These are phyloP conservation scores for Epirrhoe alternata DNA, from an alignment of 2,888 invertebrate species.

Conservation along the genomic window DNA sequence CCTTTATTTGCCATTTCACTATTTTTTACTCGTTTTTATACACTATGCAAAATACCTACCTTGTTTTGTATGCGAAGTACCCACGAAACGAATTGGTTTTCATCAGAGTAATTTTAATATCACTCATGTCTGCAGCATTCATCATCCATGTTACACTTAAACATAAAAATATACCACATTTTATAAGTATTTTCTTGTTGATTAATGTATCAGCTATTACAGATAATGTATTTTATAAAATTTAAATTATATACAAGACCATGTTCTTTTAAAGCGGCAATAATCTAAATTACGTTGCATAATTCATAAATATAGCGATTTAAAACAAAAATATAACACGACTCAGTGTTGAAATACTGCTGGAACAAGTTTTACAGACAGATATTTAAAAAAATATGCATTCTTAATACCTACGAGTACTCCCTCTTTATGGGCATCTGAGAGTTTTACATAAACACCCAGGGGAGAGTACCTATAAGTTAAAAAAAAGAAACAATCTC, in stretches of 20 bases:
- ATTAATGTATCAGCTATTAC: slow-evolving; percentile 32
- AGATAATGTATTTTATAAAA: slow-evolving; percentile 43
- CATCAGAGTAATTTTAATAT: slow-evolving; percentile 16
- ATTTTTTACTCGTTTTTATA: neutral
- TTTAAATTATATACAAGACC: slow-evolving; percentile 37
- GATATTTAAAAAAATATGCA: neutral
- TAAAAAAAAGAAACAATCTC: neutral
- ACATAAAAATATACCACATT: slow-evolving; percentile 22
- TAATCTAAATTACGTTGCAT: slow-evolving; percentile 28
- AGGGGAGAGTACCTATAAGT: neutral
- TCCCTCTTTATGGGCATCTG: neutral
- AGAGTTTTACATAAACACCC: neutral
- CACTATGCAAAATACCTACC: neutral
- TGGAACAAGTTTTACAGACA: slow-evolving; percentile 7
- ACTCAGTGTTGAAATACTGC: slow-evolving; percentile 3
- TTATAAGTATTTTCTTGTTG: slow-evolving; percentile 26
- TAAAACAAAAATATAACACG: slow-evolving; percentile 12
- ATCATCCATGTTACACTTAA: slow-evolving; percentile 23
- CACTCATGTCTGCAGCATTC: slow-evolving; percentile 21
- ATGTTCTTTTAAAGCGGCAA: slow-evolving; percentile 30
- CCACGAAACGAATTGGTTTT: slow-evolving; percentile 23
- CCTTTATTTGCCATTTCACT: neutral
- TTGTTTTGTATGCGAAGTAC: neutral
- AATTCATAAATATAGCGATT: slow-evolving; percentile 28
- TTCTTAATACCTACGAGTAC: neutral